Evolutionary conservation across 1,140 invertebrate species (phyloP).

Genomic region (Grapholita molesta): DNA sequence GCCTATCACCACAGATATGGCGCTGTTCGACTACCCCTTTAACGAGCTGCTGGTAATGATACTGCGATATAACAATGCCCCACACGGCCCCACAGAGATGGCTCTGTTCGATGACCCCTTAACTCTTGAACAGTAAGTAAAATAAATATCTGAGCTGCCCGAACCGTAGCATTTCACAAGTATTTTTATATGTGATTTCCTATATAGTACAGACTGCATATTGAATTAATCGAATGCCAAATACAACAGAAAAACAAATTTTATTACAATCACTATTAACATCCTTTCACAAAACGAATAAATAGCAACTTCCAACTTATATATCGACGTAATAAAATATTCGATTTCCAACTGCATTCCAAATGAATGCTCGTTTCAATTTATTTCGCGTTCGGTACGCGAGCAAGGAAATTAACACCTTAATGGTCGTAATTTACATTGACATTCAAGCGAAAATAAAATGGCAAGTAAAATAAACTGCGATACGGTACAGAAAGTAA

Average conservation of each 20-base stretch:
- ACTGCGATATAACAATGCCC: no score
- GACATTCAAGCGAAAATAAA: background rate
- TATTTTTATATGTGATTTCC: no score
- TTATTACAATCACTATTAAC: no score
- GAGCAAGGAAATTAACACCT: background rate
- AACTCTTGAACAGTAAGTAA: no score
- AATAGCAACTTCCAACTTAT: background rate
- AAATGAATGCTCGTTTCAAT: background rate
- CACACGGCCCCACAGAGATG: slow-evolving; percentile 87
- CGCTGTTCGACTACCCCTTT: slow-evolving; percentile 95
- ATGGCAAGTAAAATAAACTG: background rate
- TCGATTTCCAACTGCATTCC: background rate
- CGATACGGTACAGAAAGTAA: background rate
- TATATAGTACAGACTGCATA: no score
- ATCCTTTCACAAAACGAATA: background rate
- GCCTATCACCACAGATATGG: slow-evolving; percentile 87
- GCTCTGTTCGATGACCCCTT: slow-evolving; percentile 96
- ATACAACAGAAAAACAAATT: no score
- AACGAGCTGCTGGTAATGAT: slow-evolving; percentile 92
- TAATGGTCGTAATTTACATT: background rate
- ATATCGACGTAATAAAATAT: background rate
- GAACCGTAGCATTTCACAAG: no score
- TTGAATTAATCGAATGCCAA: no score
- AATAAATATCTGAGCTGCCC: no score
- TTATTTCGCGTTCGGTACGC: background rate